These are phyloP conservation scores for rat (Rattus norvegicus) DNA, from an alignment of 2,113 vertebrate species.

Conservation along the genomic window GRCr8 NC_086027.1:47567001-47567500, in stretches of 20 bases:
- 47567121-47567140: not conserved
- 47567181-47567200: not conserved
- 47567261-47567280: not conserved
- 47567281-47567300: not conserved
- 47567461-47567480: too few relatives aligned
- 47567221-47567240: not conserved
- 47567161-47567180: not conserved
- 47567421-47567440: too few relatives aligned
- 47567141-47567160: too few relatives aligned
- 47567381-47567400: not conserved
- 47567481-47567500: too few relatives aligned
- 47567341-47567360: not conserved
- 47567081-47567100: too few relatives aligned
- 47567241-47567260: not conserved
- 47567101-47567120: too few relatives aligned
- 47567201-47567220: not conserved
- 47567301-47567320: not conserved
- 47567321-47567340: constrained; percentile 33
- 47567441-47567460: too few relatives aligned
- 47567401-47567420: too few relatives aligned
- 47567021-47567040: not conserved
- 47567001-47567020: not conserved
- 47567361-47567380: not conserved
- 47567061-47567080: not conserved
- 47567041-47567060: not conserved